Conservation (phyloP, 1,140 invertebrate genomes). For the Drosophila subpulchrella region DNA sequence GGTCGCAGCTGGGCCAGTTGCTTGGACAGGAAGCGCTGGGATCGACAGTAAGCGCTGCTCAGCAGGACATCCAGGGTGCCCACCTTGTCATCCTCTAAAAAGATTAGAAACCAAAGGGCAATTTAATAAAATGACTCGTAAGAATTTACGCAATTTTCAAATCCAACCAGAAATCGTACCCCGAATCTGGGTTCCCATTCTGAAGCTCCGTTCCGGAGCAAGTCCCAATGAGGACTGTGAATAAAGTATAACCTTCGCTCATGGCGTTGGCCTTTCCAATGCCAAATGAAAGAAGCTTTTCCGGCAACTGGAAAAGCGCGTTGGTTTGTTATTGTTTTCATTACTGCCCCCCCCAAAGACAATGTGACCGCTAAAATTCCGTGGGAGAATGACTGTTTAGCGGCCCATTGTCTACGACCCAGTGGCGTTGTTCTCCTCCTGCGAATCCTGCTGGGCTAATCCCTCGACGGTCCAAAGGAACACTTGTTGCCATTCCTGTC, state of each 20-base stretch:
- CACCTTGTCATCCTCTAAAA: conserved; percentile 87
- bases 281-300: conserved; percentile 33
- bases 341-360: conserved; percentile 7
- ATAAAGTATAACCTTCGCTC: not conserved
- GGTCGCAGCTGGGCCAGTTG: conserved; percentile 97
- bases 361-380: conserved; percentile 1
- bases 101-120: conserved; percentile 31
- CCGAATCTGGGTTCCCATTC: conserved; percentile 30
- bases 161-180: conserved; percentile 1
- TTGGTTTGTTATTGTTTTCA: conserved; percentile 49
- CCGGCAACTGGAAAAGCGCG: conserved; percentile 18
- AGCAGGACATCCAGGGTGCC: conserved; percentile 92
- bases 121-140: conserved; percentile 4
- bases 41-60: conserved; percentile 94
- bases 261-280: conserved; percentile 20
- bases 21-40: conserved; percentile 95
- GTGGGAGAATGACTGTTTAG: conserved; percentile 1
- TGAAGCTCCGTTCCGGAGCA: conserved; percentile 13
- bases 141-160: conserved; percentile 1
- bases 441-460: conserved; percentile 25
- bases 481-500: conserved; percentile 52
- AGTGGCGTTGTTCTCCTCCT: not conserved
- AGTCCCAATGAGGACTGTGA: conserved; percentile 38
- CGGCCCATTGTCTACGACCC: conserved; percentile 5
- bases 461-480: conserved; percentile 1